These are phyloP conservation scores for Holacanthella duospinosa DNA, from an alignment of 2,888 invertebrate species.

Conservation along the genomic window DNA sequence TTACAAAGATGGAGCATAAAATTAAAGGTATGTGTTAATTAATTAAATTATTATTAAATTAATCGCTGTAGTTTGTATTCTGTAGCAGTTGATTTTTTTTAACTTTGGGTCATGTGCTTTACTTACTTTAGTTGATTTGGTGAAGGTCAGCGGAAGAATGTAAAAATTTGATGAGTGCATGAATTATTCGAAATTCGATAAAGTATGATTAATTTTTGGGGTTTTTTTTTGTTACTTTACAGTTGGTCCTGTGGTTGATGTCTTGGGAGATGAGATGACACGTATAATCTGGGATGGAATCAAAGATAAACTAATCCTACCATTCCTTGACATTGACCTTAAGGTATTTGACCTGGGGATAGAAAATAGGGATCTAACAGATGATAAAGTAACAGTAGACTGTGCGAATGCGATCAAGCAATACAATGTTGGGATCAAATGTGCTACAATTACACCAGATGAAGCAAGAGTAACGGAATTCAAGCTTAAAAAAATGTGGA, in stretches of 20 bases:
- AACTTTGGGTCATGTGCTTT: too few species aligned
- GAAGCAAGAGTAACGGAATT: constrained; percentile 71
- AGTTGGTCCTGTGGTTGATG: constrained; percentile 79
- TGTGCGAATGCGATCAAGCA: constrained; percentile 93
- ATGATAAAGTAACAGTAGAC: constrained; percentile 91
- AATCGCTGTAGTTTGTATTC: too few species aligned
- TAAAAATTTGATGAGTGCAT: neutral
- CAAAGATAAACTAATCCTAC: constrained; percentile 90
- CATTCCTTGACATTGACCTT: constrained; percentile 87
- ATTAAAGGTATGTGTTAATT: too few species aligned
- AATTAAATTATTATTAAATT: too few species aligned
- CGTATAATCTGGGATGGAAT: constrained; percentile 96
- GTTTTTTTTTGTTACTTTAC: neutral
- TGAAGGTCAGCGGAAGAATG: neutral
- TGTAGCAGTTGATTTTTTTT: too few species aligned
- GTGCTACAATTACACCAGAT: constrained; percentile 87
- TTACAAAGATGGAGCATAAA: too few species aligned
- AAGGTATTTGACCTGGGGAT: constrained; percentile 91
- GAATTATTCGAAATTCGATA: neutral
- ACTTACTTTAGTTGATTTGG: too few species aligned
- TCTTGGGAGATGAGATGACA: constrained; percentile 72
- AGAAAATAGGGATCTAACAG: constrained; percentile 83
- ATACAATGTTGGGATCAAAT: constrained; percentile 97
- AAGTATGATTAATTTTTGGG: neutral
- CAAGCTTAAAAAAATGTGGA: constrained; percentile 51